These are phyloP conservation scores for Chalcis sispes DNA, from an alignment of 2,888 invertebrate species.

Conservation along the genomic window DNA sequence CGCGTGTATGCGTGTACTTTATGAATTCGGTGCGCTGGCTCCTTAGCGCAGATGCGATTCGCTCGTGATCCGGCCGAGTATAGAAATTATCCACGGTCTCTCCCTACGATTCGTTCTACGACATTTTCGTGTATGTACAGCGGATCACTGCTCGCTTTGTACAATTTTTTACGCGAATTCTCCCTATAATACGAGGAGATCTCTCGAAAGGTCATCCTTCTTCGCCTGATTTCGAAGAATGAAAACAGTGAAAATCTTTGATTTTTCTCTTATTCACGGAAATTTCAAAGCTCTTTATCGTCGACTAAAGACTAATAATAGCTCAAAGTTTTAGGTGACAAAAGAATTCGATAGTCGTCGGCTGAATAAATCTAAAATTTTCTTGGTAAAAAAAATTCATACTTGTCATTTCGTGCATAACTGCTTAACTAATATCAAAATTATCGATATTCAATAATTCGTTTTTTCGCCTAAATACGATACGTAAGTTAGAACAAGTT, in stretches of 20 bases:
- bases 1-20: not conserved
- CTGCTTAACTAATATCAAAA: too few relatives aligned
- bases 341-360: not conserved
- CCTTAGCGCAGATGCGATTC: conserved; percentile 68
- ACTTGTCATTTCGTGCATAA: too few relatives aligned
- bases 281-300: conserved; percentile 52
- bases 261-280: conserved; percentile 36
- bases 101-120: conserved; percentile 32
- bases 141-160: conserved; percentile 27
- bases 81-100: conserved; percentile 66
- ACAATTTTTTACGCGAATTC: conserved; percentile 46
- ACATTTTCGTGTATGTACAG: not conserved
- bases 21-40: conserved; percentile 32
- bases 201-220: conserved; percentile 33
- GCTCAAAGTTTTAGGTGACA: not conserved
- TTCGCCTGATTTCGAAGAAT: conserved; percentile 50
- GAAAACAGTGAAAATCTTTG: conserved; percentile 41
- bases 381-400: too few relatives aligned
- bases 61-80: conserved; percentile 69
- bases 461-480: too few relatives aligned
- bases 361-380: conserved; percentile 20
- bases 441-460: too few relatives aligned
- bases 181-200: conserved; percentile 42
- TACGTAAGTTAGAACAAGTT: too few relatives aligned
- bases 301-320: conserved; percentile 3